Conservation (phyloP, 1,140 invertebrate species). For the Chymomyza costata region DNA sequence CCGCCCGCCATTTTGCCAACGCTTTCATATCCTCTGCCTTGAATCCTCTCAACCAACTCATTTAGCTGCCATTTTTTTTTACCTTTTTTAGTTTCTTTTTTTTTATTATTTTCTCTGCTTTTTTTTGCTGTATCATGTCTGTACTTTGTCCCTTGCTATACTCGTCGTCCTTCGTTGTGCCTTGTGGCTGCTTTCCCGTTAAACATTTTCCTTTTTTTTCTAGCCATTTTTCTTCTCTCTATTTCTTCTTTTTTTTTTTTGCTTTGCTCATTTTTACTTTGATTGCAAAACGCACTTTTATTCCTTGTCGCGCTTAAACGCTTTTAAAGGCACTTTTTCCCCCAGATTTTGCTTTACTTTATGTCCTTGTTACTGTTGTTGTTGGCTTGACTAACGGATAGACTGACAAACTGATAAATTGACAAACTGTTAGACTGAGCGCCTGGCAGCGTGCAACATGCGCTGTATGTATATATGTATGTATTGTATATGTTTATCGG, state of each 20-base stretch:
- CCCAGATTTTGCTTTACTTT: neutral
- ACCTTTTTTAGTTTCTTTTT: too few relatives aligned
- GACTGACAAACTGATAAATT: slow-evolving; percentile 1
- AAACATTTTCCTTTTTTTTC: slow-evolving; percentile 1
- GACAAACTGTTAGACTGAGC: slow-evolving; percentile 1
- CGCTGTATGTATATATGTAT: slow-evolving; percentile 8
- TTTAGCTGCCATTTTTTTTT: slow-evolving; percentile 54
- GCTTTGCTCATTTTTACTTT: slow-evolving; percentile 57
- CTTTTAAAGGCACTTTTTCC: slow-evolving; percentile 45
- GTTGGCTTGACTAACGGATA: too few relatives aligned
- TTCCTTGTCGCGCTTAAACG: slow-evolving; percentile 59
- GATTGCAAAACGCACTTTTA: slow-evolving; percentile 69
- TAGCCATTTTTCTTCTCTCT: slow-evolving; percentile 1
- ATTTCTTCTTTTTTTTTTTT: slow-evolving; percentile 7
- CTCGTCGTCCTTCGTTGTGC: too few relatives aligned
- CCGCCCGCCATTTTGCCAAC: slow-evolving; percentile 57
- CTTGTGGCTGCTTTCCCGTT: slow-evolving; percentile 44
- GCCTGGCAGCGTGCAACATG: neutral
- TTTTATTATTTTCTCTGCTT: slow-evolving; percentile 9
- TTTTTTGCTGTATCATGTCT: too few relatives aligned
- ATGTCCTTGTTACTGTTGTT: too few relatives aligned
- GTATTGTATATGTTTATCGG: slow-evolving; percentile 10
- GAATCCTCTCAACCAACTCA: slow-evolving; percentile 39
- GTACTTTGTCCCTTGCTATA: too few relatives aligned
- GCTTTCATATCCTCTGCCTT: slow-evolving; percentile 53